Evolutionary conservation across 2,888 invertebrate species (phyloP).

Genomic region (Cataglyphis altisquamis): DNA sequence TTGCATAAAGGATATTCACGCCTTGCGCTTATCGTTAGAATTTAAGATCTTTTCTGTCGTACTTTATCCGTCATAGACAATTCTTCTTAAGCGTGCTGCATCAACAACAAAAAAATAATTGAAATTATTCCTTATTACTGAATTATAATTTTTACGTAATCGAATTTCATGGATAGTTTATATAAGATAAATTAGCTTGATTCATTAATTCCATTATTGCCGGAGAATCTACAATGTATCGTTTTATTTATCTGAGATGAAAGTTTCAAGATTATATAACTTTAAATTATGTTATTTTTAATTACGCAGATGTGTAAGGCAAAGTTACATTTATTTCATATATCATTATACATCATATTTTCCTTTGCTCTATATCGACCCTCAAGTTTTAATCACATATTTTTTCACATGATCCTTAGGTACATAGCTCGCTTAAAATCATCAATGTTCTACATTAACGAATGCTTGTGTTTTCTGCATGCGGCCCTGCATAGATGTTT

Average conservation of each 20-base stretch:
- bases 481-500: constrained; percentile 53
- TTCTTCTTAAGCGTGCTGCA: background rate
- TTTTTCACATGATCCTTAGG: background rate
- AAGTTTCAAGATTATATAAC: background rate
- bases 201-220: background rate
- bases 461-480: background rate
- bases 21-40: background rate
- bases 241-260: background rate
- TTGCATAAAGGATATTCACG: background rate
- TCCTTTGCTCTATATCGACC: background rate
- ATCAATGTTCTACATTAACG: background rate
- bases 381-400: background rate
- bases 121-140: background rate
- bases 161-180: background rate
- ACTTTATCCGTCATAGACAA: background rate
- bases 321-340: background rate
- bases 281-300: background rate
- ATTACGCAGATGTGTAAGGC: background rate
- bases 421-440: background rate
- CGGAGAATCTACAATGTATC: no score
- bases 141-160: background rate
- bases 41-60: background rate
- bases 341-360: background rate
- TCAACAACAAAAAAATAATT: background rate
- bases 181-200: constrained; percentile 10